Evolutionary conservation across 1,140 invertebrate species (phyloP), one percentile per base, ranked within the genome.

Genomic region (Penaeus vannamei): DNA sequence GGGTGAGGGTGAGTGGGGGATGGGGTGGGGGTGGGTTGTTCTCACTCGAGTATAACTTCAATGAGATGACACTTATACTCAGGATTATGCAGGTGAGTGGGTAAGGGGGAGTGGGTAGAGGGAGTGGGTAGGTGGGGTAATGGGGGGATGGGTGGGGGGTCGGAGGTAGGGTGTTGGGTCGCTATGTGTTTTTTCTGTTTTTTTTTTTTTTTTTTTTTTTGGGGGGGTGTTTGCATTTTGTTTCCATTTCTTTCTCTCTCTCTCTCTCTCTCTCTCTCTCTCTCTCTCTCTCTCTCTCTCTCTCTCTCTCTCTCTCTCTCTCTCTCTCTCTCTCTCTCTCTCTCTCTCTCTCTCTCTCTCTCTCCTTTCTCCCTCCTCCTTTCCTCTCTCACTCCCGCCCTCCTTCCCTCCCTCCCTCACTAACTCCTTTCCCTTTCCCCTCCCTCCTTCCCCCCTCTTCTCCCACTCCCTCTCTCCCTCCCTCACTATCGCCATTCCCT

Each of bases 41-140:
- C 94, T 97, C 96, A 76, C 94, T 99, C 92, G 97, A 98, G 93
- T 99, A 99, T 93, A 97, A 99, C 94, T 98, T 98, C 93, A 97
- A 98, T 94, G 97, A 97, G 92, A 97, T 97, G 89, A 98, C 97
- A 76, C 95, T 98, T 92, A 97, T 98, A 91, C 94, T 98, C 90
- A 96, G 96, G 93, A 97, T 98, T 92, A 95, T 98, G 92, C 97
- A 98, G 95, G 97, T 97, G 93, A 62, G 84, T 23, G 32, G 83
- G 7, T 46, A 10, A 85, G 7, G 17, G 12, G n/a, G 17, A 19
- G n/a, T 89, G 22, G 20, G 53, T 0, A 19, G 46, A 29, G 3
- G 23, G 61, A 61, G 17, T 36, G 20, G 32, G 22, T 60, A 8
- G 32, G 8, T 17, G 22, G 14, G 66, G 32, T 61, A n/a, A 10